Evolutionary conservation across 1,140 invertebrate genomes (phyloP), one percentile per base, ranked within the genome.

Genomic region (Marisa cornuarietis): DNA sequence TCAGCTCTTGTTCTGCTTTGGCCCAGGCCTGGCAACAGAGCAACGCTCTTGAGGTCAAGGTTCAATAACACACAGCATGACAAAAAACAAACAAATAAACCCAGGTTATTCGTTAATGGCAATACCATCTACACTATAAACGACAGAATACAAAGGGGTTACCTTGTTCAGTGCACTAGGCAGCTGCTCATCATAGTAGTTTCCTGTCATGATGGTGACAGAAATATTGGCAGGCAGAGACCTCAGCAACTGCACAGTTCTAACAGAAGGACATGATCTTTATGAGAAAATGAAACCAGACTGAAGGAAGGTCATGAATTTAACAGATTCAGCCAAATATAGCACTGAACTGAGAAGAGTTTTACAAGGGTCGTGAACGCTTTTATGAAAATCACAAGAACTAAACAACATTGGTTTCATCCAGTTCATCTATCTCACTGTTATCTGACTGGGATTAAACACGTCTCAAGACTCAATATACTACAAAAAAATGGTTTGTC

Each of bases 161-260:
- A 90, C 89, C 85, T 90, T 89, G 74, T 90, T 90, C 31, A 91
- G 78, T 51, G 84, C 78, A 78, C 87, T 88, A 24, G 90, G 87
- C 77, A 91, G 86, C 76, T 87, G 87, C 81, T 90, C 89, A 85
- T 91, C 90, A 79, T 91, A 90, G 79, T 89, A 88, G 78, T 91
- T 90, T 10, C 90, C 88, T 58, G 85, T 90, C 69, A 91, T 81
- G 13, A 91, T 84, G 0, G 89, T 89, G 9, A 90, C 85, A 26
- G 88, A 87, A 31, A 91, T 85, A 83, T 90, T 89, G 22, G 76
- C 69, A 26, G 88, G 83, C 74, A 91, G 82, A 22, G 81, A 71
- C 71, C 88, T 88, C 52, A 91, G 82, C 52, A 81, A 84, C 54
- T 86, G 82, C 22, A 88, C 75, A 63, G 87, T 87, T 78, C 89